phyloP scores from a whole-genome alignment of 1,140 invertebrate genomes.

The Drosophila chauvacae region DNA sequence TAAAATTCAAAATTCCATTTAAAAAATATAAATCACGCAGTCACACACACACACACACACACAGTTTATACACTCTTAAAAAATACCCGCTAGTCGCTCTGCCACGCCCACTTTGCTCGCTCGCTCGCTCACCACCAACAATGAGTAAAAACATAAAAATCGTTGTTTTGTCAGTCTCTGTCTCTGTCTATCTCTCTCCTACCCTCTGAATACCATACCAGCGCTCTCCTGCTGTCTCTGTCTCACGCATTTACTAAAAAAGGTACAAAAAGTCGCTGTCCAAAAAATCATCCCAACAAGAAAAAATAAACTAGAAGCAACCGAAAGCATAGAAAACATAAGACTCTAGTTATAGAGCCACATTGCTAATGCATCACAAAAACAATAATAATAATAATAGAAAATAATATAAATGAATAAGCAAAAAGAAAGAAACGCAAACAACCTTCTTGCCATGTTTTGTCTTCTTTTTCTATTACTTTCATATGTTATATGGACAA shows the following conservation, averaged over 20 bases:
- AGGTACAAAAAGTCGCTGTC: constrained; percentile 69
- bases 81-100: constrained; percentile 49
- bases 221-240: constrained; percentile 35
- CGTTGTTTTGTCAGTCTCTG: constrained; percentile 45
- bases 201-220: constrained; percentile 43
- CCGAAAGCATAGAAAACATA: constrained; percentile 33
- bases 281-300: constrained; percentile 48
- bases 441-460: constrained; percentile 43
- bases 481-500: constrained; percentile 66
- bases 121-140: constrained; percentile 49
- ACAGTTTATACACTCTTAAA: constrained; percentile 10
- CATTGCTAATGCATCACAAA: constrained; percentile 74
- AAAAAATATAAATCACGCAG: constrained; percentile 48
- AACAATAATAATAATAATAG: constrained; percentile 16
- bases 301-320: constrained; percentile 32
- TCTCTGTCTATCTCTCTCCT: constrained; percentile 30
- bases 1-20: constrained; percentile 29
- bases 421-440: constrained; percentile 32
- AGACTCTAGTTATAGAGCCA: constrained; percentile 52
- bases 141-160: constrained; percentile 12
- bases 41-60: constrained; percentile 51
- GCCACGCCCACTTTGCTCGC: constrained; percentile 56
- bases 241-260: constrained; percentile 77
- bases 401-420: constrained; percentile 22
- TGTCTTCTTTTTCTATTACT: constrained; percentile 64